These are phyloP conservation scores for human (Homo sapiens) DNA, from an alignment of 2,113 vertebrate genomes.

Conservation along the genomic window GRCh38 chr2:160490001-160490500, in stretches of 20 bases:
- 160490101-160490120: not conserved
- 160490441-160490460: not conserved
- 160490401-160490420: not conserved
- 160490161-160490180: slow-evolving; percentile 28
- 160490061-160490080: slow-evolving; percentile 18
- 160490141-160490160: not conserved
- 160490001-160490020: slow-evolving; percentile 20
- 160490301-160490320: slow-evolving; percentile 21
- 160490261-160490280: slow-evolving; percentile 3
- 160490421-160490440: not conserved
- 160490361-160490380: slow-evolving; percentile 1
- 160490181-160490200: slow-evolving; percentile 46
- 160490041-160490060: not conserved
- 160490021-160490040: not conserved
- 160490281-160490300: slow-evolving; percentile 20
- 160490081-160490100: slow-evolving; percentile 46
- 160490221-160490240: slow-evolving; percentile 10
- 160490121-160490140: not conserved
- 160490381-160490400: slow-evolving; percentile 20
- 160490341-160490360: not conserved
- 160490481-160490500: not conserved
- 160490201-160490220: not conserved
- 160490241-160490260: slow-evolving; percentile 20
- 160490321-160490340: slow-evolving; percentile 39
- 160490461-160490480: not conserved